A percentile compares a stretch with the other conserved stretches of the same genome.
phyloP scores from a whole-genome alignment of 2,888 invertebrate species.

The Baronia brevicornis region DNA sequence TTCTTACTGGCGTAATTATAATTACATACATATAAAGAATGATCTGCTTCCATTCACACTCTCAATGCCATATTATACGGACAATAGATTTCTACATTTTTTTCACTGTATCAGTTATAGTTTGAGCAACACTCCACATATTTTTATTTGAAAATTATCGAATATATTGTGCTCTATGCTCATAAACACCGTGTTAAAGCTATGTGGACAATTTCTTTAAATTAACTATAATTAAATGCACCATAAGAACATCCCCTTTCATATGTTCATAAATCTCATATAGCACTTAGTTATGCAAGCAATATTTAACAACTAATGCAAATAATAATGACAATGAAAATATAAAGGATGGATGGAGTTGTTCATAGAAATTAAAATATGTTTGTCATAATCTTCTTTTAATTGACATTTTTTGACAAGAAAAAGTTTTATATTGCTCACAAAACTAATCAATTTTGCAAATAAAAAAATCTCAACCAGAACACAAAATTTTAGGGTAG shows the following conservation, averaged over 20 bases:
- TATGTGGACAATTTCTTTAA: constrained; percentile 64
- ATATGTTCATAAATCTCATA: constrained; percentile 34
- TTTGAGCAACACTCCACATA: constrained; percentile 60
- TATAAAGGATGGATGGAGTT: constrained; percentile 41
- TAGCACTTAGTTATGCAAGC: constrained; percentile 53
- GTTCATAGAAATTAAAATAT: constrained; percentile 21
- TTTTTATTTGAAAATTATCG: constrained; percentile 49
- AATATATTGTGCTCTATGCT: constrained; percentile 60
- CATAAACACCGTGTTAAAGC: constrained; percentile 59
- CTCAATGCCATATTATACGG: constrained; percentile 54
- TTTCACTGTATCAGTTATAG: constrained; percentile 31
- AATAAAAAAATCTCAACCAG: constrained; percentile 25
- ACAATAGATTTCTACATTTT: constrained; percentile 49
- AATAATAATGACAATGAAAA: constrained; percentile 48
- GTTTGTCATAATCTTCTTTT: constrained; percentile 20
- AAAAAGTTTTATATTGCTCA: constrained; percentile 47
- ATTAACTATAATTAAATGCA: constrained; percentile 72
- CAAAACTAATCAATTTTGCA: constrained; percentile 39
- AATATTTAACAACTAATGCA: constrained; percentile 38
- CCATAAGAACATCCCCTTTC: constrained; percentile 51
- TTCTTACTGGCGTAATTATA: constrained; percentile 62
- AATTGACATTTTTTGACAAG: constrained; percentile 53
- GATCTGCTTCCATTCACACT: constrained; percentile 49
- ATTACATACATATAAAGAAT: constrained; percentile 55
- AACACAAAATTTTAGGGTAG: background rate